These are phyloP conservation scores for Psococerastis gibbosa DNA, from an alignment of 2,888 invertebrate species.

Conservation along the genomic window DNA sequence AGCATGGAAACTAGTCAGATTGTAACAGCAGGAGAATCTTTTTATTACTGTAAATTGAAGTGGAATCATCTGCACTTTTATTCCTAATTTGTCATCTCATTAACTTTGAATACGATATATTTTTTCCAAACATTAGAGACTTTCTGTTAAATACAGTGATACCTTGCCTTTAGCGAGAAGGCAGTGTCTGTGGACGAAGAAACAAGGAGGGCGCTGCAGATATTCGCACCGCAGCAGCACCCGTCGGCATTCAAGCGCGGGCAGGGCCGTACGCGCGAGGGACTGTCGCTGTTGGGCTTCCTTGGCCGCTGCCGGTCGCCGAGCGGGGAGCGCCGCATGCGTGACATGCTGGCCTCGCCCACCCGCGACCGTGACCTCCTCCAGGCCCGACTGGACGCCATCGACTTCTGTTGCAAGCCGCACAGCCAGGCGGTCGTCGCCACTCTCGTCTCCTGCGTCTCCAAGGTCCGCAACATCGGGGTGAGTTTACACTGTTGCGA, in stretches of 20 bases:
- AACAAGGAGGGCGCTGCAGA: conserved; percentile 53
- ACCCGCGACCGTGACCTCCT: conserved; percentile 39
- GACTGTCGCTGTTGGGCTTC: conserved; percentile 50
- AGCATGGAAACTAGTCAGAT: too few species aligned
- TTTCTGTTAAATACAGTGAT: too few species aligned
- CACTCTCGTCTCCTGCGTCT: conserved; percentile 39
- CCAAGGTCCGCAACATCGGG: conserved; percentile 37
- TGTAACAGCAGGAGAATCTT: too few species aligned
- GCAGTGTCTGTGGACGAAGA: conserved; percentile 50
- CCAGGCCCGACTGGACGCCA: conserved; percentile 43
- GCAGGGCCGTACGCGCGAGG: conserved; percentile 39
- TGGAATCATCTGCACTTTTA: too few species aligned
- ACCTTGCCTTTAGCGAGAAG: conserved; percentile 40
- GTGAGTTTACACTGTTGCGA: too few species aligned
- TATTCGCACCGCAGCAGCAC: conserved; percentile 51
- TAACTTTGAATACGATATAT: too few species aligned
- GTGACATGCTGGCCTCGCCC: conserved; percentile 36
- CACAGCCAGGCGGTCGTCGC: conserved; percentile 40
- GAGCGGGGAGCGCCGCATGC: conserved; percentile 41
- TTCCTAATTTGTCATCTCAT: too few species aligned
- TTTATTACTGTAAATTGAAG: too few species aligned
- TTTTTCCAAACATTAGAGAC: too few species aligned
- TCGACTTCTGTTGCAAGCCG: conserved; percentile 44
- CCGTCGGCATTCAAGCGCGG: conserved; percentile 57
- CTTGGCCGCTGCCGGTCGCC: conserved; percentile 52